Evolutionary conservation across 2,888 invertebrate genomes (phyloP), one percentile per base, ranked within the genome.

Genomic region (Dexiosoma caninum): DNA sequence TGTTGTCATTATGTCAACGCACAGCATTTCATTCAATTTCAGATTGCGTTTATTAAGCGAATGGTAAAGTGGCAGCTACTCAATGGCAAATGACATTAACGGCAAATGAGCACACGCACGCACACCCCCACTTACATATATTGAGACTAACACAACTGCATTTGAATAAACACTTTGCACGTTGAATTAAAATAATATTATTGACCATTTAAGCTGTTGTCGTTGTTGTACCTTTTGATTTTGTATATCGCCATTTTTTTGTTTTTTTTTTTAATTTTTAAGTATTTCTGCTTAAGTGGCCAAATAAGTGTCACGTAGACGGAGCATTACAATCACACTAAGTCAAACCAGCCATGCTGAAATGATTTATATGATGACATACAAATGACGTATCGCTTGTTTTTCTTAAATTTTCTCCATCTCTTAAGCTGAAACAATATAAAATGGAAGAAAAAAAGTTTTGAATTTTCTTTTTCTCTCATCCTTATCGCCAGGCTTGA

Each of bases 351-450:
- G 32, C 37, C 59, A 66, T 66, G 75, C 53, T 53, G 64, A 75
- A 80, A 80, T 80, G 80, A 80, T 80, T 81, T 77, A 77, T 77
- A 35, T 59, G 72, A 69, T 72, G 81, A 59, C 72, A 72, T 30
- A 57, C 42, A 77, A 81, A 74, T 74, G 69, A 77, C 69, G 57
- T 59, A 78, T 71, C 64, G 64, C 35, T 64, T 64, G 49, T 51
- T 64, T 70, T 30, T 42, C 62, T 77, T 70, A 40, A 62, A 53
- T 55, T 70, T 70, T 49, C 40, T 64, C 40, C 35, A 42, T 21
- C 23, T 32, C 16, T 23, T n/a, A 6, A 51, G 14, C 40, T 70
- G 14, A 64, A 62, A 55, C 37, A 55, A 30, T 21, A 53, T 55
- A 37, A 62, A 62, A 23, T 59, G n/a, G 23, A 42, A 37, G 23